Percentiles rank a stretch among this genome's conserved stretches.
phyloP scores from a whole-genome alignment of 64 coral and sea anemone genomes.

The Platygyra sinensis region DNA sequence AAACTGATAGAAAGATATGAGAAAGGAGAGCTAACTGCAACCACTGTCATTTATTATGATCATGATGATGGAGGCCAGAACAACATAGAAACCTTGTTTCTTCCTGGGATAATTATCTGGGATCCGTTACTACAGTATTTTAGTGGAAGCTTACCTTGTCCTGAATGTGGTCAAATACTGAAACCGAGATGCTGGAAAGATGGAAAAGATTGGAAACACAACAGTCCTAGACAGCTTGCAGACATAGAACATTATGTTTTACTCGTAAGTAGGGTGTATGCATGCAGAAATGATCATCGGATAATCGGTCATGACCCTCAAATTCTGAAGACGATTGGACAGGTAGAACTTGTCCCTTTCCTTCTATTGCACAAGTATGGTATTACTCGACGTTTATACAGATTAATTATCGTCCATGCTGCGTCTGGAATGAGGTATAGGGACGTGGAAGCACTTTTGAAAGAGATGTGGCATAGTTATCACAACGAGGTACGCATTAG shows the following conservation, averaged over 20 bases:
- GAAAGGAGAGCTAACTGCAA: neutral
- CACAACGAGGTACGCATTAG: slow-evolving; percentile 25
- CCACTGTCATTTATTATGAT: neutral
- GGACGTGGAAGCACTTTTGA: slow-evolving; percentile 38
- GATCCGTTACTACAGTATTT: slow-evolving; percentile 32
- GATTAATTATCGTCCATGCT: slow-evolving; percentile 31
- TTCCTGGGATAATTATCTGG: slow-evolving; percentile 40
- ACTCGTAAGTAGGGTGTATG: slow-evolving; percentile 41
- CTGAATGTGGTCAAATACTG: slow-evolving; percentile 24
- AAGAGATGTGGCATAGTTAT: slow-evolving; percentile 20
- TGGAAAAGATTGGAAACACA: slow-evolving; percentile 48
- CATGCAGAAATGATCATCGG: slow-evolving; percentile 29
- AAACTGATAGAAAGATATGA: slow-evolving; percentile 18
- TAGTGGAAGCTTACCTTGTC: slow-evolving; percentile 29
- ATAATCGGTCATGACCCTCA: slow-evolving; percentile 37
- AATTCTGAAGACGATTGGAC: slow-evolving; percentile 36
- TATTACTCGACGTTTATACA: slow-evolving; percentile 34
- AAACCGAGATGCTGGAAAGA: slow-evolving; percentile 53
- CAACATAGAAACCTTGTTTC: slow-evolving; percentile 1
- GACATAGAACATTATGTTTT: slow-evolving; percentile 27
- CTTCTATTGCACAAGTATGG: slow-evolving; percentile 36
- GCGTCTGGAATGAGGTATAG: slow-evolving; percentile 21
- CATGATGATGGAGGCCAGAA: neutral
- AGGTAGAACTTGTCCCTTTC: slow-evolving; percentile 32
- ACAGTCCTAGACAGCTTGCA: slow-evolving; percentile 29